A percentile compares a stretch with the other conserved stretches of the same genome.
Evolutionary conservation across 2,797 vertebrate genomes (phyloP).

Genomic region (Typhlichthys subterraneus): DNA sequence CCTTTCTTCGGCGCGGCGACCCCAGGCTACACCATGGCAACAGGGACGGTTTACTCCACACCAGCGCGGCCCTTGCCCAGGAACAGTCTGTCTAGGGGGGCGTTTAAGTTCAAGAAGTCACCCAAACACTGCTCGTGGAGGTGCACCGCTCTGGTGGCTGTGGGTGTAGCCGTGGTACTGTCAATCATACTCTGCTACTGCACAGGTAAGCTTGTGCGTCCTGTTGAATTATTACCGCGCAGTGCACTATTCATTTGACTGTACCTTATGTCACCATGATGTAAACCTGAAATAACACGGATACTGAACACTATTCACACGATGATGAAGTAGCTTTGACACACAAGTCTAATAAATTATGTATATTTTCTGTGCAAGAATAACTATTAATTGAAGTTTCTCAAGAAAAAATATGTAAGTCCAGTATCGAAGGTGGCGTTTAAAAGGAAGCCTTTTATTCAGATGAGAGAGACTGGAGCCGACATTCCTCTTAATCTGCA

Average conservation of each 20-base stretch:
- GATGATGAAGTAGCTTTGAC: slow-evolving; percentile 22
- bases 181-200: slow-evolving; percentile 96
- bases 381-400: slow-evolving; percentile 29
- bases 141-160: slow-evolving; percentile 93
- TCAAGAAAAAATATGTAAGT: slow-evolving; percentile 23
- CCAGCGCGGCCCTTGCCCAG: slow-evolving; percentile 95
- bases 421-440: slow-evolving; percentile 49
- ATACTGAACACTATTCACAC: too few species aligned
- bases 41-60: slow-evolving; percentile 96
- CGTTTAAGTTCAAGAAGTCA: slow-evolving; percentile 99
- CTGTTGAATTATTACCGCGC: neutral
- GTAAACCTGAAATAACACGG: neutral
- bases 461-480: slow-evolving; percentile 51
- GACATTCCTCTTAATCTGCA: slow-evolving; percentile 50
- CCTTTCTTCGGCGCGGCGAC: slow-evolving; percentile 97
- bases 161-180: slow-evolving; percentile 92
- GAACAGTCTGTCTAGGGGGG: slow-evolving; percentile 94
- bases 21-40: slow-evolving; percentile 98
- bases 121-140: slow-evolving; percentile 98
- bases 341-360: slow-evolving; percentile 26
- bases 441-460: slow-evolving; percentile 49
- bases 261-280: neutral
- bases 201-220: slow-evolving; percentile 83
- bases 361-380: slow-evolving; percentile 34
- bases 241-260: neutral